Conservation (phyloP, 2,113 vertebrate species). For the Lagenorhynchus albirostris region DNA sequence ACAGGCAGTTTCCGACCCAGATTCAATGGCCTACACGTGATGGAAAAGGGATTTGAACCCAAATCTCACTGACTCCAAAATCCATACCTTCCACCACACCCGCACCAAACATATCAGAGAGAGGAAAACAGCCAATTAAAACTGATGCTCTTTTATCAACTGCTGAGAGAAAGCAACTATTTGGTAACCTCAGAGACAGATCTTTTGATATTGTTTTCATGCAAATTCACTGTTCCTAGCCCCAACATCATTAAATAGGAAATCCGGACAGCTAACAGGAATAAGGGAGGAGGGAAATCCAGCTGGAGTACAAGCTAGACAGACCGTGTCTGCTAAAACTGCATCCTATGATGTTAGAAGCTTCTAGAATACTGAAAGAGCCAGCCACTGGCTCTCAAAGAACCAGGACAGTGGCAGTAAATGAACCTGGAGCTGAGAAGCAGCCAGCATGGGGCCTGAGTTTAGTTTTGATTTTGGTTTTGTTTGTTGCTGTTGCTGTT, state of each 20-base stretch:
- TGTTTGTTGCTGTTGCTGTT: background rate
- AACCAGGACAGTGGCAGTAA: background rate
- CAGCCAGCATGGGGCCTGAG: background rate
- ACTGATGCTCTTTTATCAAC: background rate
- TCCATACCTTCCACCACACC: background rate
- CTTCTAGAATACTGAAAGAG: background rate
- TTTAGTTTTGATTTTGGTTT: background rate
- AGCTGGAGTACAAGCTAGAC: background rate
- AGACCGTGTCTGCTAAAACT: background rate
- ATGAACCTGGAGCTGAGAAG: background rate
- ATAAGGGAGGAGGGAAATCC: background rate
- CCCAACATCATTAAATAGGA: background rate
- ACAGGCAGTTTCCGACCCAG: background rate
- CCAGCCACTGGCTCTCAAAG: background rate
- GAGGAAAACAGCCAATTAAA: background rate
- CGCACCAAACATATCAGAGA: background rate
- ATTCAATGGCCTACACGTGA: background rate
- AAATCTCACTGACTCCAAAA: background rate
- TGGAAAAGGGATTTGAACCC: background rate
- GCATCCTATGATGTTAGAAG: background rate
- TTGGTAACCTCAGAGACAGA: background rate
- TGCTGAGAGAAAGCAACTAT: background rate
- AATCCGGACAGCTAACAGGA: background rate
- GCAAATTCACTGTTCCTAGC: background rate
- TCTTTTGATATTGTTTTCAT: background rate